Evolutionary conservation across 2,888 invertebrate species (phyloP), one percentile per base, ranked within the genome.

Genomic region (Brachypalpus laphriformis): DNA sequence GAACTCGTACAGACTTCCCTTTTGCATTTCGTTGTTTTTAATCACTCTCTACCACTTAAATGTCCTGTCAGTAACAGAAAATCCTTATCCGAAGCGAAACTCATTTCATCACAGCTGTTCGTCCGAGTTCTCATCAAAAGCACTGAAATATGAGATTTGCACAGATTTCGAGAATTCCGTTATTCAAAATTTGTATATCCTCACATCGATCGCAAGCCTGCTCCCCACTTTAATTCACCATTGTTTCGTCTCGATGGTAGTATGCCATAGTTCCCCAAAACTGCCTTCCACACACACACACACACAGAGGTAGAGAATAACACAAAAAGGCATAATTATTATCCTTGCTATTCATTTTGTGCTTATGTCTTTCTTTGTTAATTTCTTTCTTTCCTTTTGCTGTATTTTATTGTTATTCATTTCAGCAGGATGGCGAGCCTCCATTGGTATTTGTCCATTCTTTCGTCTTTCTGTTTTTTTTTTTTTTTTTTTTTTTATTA

Each of bases 311-410:
- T 11, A 59, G 25, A 63, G n/a, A n/a, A 25, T 47, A 56, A 9
- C 57, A 80, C 75, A 75, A 85, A 81, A 85, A 71, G 85, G 51
- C 81, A 81, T 81, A 81, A 81, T 81, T 66, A 76, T 85, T 75
- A 85, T 81, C 75, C 76, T 34, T 82, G 76, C 75, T 81, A 76
- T 85, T 85, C 85, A 85, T 85, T 71, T 81, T 81, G 81, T 75
- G 45, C 72, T 76, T 76, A 76, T 75, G 80, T 75, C 65, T 65
- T 65, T 59, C 75, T 76, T 81, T 85, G 81, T 81, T 76, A 59
- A 80, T 81, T 71, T 80, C 59, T 75, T 76, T 56, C 59, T 47
- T 71, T 76, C 71, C 65, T 70, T 76, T 51, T 25, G 25, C 25
- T n/a, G n/a, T 63, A 74, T 76, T 81, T 81, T 81, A 85, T 85